phyloP scores from a whole-genome alignment of 2,113 vertebrate species.

The Charadrius vociferus region DNA sequence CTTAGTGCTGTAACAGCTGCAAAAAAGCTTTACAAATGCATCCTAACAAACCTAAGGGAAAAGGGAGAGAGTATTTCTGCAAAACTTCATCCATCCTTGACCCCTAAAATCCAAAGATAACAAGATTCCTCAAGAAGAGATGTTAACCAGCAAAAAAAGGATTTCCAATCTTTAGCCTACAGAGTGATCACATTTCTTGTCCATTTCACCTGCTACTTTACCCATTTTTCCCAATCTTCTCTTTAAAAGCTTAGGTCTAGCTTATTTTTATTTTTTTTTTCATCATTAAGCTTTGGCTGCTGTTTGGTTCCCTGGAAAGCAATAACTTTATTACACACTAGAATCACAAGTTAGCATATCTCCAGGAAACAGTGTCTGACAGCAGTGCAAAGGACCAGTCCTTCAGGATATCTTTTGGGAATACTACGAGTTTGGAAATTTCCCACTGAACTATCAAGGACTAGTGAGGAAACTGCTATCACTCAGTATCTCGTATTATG shows the following conservation, averaged over 20 bases:
- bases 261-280: background rate
- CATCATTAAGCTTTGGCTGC: background rate
- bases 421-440: background rate
- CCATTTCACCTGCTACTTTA: background rate
- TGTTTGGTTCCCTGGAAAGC: background rate
- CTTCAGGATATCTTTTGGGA: background rate
- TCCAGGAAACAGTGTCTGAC: background rate
- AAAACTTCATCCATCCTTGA: background rate
- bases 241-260: background rate
- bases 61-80: background rate
- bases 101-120: background rate
- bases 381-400: background rate
- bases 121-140: background rate
- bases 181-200: background rate
- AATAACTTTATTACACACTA: background rate
- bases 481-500: background rate
- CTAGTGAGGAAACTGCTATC: background rate
- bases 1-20: background rate
- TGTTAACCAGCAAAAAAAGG: background rate
- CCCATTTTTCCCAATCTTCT: background rate
- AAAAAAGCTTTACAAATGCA: background rate
- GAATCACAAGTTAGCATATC: background rate
- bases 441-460: background rate
- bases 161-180: background rate
- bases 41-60: background rate